These are phyloP conservation scores for Macrocentrus cingulum DNA, from an alignment of 1,140 invertebrate species.

Conservation along the genomic window DNA sequence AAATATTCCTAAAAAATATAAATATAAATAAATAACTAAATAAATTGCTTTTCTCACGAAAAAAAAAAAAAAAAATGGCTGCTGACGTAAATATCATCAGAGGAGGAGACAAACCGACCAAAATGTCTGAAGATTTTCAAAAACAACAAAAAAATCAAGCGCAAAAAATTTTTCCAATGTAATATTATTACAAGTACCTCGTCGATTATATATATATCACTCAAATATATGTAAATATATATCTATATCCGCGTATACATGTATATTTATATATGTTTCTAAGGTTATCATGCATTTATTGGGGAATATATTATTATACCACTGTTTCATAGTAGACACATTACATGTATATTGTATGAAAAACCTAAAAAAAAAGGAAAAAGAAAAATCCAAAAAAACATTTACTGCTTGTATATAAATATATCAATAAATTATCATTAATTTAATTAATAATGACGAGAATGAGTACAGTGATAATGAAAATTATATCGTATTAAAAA, in stretches of 20 bases:
- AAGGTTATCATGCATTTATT: slow-evolving; percentile 25
- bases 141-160: not conserved
- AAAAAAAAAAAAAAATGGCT: too few species aligned
- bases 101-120: not conserved
- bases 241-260: slow-evolving; percentile 28
- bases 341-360: slow-evolving; percentile 45
- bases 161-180: too few species aligned
- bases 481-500: slow-evolving; percentile 47
- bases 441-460: slow-evolving; percentile 29
- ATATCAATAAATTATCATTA: slow-evolving; percentile 21
- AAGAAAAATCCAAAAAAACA: slow-evolving; percentile 32
- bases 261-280: slow-evolving; percentile 34
- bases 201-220: not conserved
- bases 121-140: not conserved
- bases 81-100: not conserved
- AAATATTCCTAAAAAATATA: too few species aligned
- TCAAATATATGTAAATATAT: too few species aligned
- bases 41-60: too few species aligned
- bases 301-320: slow-evolving; percentile 35
- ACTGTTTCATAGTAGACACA: slow-evolving; percentile 43
- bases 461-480: slow-evolving; percentile 5
- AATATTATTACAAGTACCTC: slow-evolving; percentile 1
- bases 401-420: slow-evolving; percentile 49
- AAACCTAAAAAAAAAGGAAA: too few species aligned
- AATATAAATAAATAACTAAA: too few species aligned